Evolutionary conservation across 2,888 invertebrate species (phyloP).

Genomic region (Desoria tigrina): DNA sequence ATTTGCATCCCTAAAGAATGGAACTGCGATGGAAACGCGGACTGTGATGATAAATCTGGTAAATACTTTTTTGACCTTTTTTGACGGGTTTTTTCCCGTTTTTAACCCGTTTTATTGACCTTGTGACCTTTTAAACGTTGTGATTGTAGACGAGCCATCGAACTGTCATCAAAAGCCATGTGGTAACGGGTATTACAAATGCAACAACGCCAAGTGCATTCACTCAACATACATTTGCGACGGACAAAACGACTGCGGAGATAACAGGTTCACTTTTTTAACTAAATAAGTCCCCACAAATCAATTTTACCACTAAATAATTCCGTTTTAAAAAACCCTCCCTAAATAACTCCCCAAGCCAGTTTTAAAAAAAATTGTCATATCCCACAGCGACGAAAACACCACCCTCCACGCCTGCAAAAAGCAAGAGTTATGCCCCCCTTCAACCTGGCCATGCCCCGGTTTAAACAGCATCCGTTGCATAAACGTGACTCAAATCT

Average conservation of each 20-base stretch:
- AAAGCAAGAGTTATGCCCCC: slow-evolving; percentile 42
- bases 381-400: slow-evolving; percentile 43
- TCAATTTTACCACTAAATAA: too few species aligned
- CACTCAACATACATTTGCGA: slow-evolving; percentile 90
- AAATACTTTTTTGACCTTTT: too few species aligned
- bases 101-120: too few species aligned
- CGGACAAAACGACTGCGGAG: slow-evolving; percentile 85
- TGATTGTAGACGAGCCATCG: slow-evolving; percentile 79
- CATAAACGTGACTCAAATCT: slow-evolving; percentile 82
- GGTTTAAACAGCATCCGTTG: slow-evolving; percentile 61
- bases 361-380: too few species aligned
- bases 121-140: too few species aligned
- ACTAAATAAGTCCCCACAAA: too few species aligned
- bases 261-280: too few species aligned
- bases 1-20: slow-evolving; percentile 90
- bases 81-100: too few species aligned
- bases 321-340: too few species aligned
- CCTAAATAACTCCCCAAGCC: too few species aligned
- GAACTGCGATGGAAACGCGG: slow-evolving; percentile 90
- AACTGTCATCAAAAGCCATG: slow-evolving; percentile 65
- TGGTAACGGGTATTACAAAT: slow-evolving; percentile 76
- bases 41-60: slow-evolving; percentile 82
- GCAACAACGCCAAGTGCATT: slow-evolving; percentile 82
- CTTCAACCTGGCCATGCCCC: slow-evolving; percentile 46
- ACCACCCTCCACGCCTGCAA: slow-evolving; percentile 49